Conservation (phyloP, 2,113 vertebrate species). For the Cheilinus undulatus region DNA sequence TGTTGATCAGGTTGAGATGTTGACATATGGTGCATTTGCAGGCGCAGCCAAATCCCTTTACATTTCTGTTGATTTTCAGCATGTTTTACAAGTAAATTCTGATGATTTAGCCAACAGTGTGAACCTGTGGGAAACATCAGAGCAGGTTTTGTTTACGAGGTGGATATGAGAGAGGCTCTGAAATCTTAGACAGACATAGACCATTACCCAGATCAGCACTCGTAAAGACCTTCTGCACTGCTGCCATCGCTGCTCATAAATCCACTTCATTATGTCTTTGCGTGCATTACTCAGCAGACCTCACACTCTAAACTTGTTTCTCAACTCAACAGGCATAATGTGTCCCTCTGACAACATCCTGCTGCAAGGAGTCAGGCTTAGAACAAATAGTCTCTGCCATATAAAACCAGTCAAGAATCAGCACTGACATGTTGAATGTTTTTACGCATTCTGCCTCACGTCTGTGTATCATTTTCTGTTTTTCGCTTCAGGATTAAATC, state of each 20-base stretch:
- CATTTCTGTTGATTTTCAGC: neutral
- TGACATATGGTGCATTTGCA: slow-evolving; percentile 10
- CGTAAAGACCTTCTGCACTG: slow-evolving; percentile 71
- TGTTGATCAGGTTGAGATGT: slow-evolving; percentile 26
- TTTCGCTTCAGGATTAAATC: slow-evolving; percentile 22
- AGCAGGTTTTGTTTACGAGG: slow-evolving; percentile 59
- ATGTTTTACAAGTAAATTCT: slow-evolving; percentile 25
- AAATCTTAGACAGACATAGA: slow-evolving; percentile 73
- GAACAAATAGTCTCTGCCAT: slow-evolving; percentile 13
- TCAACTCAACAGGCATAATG: slow-evolving; percentile 2
- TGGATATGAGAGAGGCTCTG: slow-evolving; percentile 66
- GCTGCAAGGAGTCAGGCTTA: neutral
- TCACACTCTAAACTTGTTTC: slow-evolving; percentile 40
- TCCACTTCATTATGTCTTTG: slow-evolving; percentile 69
- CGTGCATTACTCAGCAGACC: slow-evolving; percentile 56
- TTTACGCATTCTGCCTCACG: neutral
- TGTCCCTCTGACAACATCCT: slow-evolving; percentile 13
- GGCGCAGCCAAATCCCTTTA: neutral
- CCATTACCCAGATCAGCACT: slow-evolving; percentile 78
- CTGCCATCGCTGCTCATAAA: slow-evolving; percentile 72
- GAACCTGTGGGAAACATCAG: slow-evolving; percentile 37
- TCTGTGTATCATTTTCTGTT: neutral
- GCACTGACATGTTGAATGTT: slow-evolving; percentile 1
- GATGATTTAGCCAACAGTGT: slow-evolving; percentile 21
- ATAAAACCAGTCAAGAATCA: neutral